These are phyloP conservation scores for Hiodon alosoides DNA, from an alignment of 2,113 vertebrate species.

Conservation along the genomic window DNA sequence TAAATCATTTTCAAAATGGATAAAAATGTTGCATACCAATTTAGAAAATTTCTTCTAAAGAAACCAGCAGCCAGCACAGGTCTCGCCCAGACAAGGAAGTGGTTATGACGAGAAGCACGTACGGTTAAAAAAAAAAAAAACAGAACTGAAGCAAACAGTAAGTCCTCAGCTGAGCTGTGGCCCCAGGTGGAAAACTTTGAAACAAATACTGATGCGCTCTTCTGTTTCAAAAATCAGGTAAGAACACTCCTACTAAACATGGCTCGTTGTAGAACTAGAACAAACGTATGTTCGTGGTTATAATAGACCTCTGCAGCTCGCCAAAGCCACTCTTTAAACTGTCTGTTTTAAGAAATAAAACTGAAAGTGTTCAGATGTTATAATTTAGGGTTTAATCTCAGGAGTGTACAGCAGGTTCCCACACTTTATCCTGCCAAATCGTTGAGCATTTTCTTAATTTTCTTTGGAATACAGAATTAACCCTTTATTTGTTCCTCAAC, in stretches of 20 bases:
- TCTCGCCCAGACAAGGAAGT: slow-evolving; percentile 48
- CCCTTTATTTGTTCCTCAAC: neutral
- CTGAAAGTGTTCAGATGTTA: too few species aligned
- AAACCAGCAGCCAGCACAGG: neutral
- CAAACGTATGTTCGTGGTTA: too few species aligned
- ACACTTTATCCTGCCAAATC: neutral
- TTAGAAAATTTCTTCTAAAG: neutral
- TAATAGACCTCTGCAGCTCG: too few species aligned
- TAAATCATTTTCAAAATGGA: slow-evolving; percentile 28
- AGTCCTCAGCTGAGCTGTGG: neutral
- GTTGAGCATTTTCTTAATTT: neutral
- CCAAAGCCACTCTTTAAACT: too few species aligned
- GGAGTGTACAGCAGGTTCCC: too few species aligned
- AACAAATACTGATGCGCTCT: neutral
- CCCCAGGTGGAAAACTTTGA: neutral
- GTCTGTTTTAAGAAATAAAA: too few species aligned
- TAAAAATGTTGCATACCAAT: too few species aligned
- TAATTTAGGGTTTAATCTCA: too few species aligned
- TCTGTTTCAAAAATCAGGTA: slow-evolving; percentile 35
- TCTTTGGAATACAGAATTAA: neutral
- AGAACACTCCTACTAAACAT: slow-evolving; percentile 8
- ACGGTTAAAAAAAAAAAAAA: slow-evolving; percentile 1
- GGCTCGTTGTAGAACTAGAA: too few species aligned
- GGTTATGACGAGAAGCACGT: slow-evolving; percentile 43
- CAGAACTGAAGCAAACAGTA: neutral